Base-by-base conservation (phyloP, 2,113 vertebrate genomes). In the Poecile atricapillus region DNA sequence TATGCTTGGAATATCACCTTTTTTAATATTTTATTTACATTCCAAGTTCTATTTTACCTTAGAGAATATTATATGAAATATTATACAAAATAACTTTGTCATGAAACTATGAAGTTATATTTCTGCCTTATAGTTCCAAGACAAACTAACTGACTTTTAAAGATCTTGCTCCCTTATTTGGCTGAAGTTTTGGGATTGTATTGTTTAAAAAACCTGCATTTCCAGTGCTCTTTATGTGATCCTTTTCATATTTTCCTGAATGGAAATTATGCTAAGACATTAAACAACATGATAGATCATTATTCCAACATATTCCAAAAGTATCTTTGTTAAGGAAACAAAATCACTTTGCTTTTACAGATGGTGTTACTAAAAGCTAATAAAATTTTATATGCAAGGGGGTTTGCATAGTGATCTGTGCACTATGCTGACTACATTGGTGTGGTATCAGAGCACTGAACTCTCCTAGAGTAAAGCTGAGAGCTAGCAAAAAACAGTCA, bases 11-110 rank as follows among this genome's bases (percentile, higher is more conserved):
- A 79, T 49, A 47, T 83, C 71, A 80, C 9, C 39, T 97, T 96
- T 93, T 76, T 0, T 62, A 86, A 73, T 37, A 19, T 50, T 93
- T 86, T 76, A 27, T 77, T 92, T 50, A 21, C 33, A 62, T 81
- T 77, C n/a, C 2, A 1, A 81, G 53, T 95, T 96, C 93, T 91
- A 20, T 88, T 83, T 95, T 95, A 63, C 84, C 91, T 96, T 68
- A 55, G 47, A 75, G 79, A 87, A 39, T 70, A 87, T 82, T 53
- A 17, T 24, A 50, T 80, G 13, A 39, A 39, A 39, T 39, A 39
- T 39, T 39, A 39, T 39, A 39, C 39, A 5, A 84, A 62, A 91
- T 93, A 89, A 76, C 39, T 83, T 25, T 86, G 83, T 84, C 31
- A 60, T 71, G 31, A 41, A 95, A 89, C 86, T 59, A 50, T 59